Evolutionary conservation across 1,140 invertebrate genomes (phyloP).

Genomic region (Drosophila sturtevanti): DNA sequence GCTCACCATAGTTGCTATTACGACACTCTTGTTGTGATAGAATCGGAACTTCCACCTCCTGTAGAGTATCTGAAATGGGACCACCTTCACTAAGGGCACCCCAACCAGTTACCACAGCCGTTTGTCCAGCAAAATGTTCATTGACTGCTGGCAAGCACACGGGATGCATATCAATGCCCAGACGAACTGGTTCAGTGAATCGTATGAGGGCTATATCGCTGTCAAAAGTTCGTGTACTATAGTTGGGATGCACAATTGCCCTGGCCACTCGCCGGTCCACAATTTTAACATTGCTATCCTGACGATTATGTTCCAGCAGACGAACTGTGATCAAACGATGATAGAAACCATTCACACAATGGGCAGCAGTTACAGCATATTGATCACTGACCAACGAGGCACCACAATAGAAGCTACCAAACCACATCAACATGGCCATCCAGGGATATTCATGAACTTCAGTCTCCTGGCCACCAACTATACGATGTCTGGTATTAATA

Average conservation of each 20-base stretch:
- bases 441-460: slow-evolving; percentile 88
- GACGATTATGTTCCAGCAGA: slow-evolving; percentile 89
- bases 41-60: slow-evolving; percentile 88
- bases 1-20: slow-evolving; percentile 86
- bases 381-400: slow-evolving; percentile 86
- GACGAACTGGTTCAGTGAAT: slow-evolving; percentile 84
- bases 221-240: slow-evolving; percentile 86
- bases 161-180: slow-evolving; percentile 87
- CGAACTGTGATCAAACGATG: slow-evolving; percentile 88
- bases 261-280: slow-evolving; percentile 82
- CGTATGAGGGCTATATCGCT: slow-evolving; percentile 92
- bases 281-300: slow-evolving; percentile 74
- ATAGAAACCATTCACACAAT: slow-evolving; percentile 88
- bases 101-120: slow-evolving; percentile 87
- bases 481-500: slow-evolving; percentile 85
- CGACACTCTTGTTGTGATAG: slow-evolving; percentile 88
- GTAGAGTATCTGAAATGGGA: slow-evolving; percentile 84
- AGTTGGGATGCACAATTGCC: slow-evolving; percentile 59
- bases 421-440: slow-evolving; percentile 86
- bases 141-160: slow-evolving; percentile 88
- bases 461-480: slow-evolving; percentile 88
- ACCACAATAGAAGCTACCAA: slow-evolving; percentile 88
- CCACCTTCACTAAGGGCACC: slow-evolving; percentile 85
- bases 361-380: slow-evolving; percentile 86
- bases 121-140: slow-evolving; percentile 84